Percentiles rank a stretch among this genome's conserved stretches.
Evolutionary conservation across 2,113 vertebrate species (phyloP).

Genomic region (Dascyllus trimaculatus): DNA sequence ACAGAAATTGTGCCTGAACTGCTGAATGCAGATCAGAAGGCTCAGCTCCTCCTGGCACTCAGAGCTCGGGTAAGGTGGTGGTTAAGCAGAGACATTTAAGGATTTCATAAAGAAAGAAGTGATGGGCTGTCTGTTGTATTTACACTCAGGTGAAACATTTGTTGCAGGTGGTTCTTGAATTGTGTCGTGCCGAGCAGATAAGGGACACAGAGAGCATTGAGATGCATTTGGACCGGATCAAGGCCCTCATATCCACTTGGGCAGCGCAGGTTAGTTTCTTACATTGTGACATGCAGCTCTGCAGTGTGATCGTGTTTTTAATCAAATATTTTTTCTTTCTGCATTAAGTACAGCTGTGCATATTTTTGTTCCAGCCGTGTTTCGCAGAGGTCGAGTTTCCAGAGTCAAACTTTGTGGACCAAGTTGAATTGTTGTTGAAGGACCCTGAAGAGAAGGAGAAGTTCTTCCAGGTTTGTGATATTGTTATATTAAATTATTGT

Average conservation of each 20-base stretch:
- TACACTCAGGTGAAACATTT: too few species aligned
- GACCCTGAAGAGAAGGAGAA: slow-evolving; percentile 74
- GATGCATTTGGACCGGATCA: slow-evolving; percentile 75
- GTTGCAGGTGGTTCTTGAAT: slow-evolving; percentile 77
- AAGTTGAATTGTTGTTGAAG: slow-evolving; percentile 74
- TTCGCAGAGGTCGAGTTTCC: slow-evolving; percentile 78
- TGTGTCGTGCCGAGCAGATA: slow-evolving; percentile 66
- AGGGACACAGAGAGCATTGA: slow-evolving; percentile 62
- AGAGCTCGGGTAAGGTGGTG: slow-evolving; percentile 81
- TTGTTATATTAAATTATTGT: not conserved
- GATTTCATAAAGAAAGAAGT: too few species aligned
- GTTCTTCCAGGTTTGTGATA: slow-evolving; percentile 78
- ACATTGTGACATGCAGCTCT: too few species aligned
- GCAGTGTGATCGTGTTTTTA: not conserved
- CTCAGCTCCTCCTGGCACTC: slow-evolving; percentile 85
- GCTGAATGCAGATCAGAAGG: slow-evolving; percentile 84
- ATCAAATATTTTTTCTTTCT: not conserved
- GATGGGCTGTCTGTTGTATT: too few species aligned
- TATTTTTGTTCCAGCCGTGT: slow-evolving; percentile 59
- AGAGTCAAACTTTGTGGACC: slow-evolving; percentile 79
- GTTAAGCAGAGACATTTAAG: not conserved
- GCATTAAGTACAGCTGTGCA: not conserved
- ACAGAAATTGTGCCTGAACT: slow-evolving; percentile 80
- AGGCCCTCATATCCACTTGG: slow-evolving; percentile 68
- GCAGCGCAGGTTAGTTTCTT: slow-evolving; percentile 71